Evolutionary conservation across 2,888 invertebrate genomes (phyloP).

Genomic region (Cerastis leucographa): DNA sequence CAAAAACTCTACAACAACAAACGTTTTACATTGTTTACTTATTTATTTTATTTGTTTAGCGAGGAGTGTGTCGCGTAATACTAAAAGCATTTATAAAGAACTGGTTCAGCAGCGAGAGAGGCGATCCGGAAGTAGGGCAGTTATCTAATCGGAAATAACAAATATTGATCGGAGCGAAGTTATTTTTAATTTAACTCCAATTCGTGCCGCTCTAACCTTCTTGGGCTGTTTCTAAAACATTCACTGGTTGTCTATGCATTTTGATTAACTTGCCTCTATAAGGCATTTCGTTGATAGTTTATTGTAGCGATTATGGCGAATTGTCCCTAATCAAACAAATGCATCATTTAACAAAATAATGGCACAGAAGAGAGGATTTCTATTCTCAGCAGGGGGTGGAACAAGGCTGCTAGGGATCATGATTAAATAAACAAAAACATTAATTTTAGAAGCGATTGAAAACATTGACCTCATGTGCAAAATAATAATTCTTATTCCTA

Average conservation of each 20-base stretch:
- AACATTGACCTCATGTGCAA: not conserved
- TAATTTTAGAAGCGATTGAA: not conserved
- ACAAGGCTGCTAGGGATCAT: not conserved
- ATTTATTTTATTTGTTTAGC: slow-evolving; percentile 41
- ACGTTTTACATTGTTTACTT: slow-evolving; percentile 26
- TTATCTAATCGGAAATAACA: slow-evolving; percentile 72
- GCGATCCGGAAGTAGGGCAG: slow-evolving; percentile 71
- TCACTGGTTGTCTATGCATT: slow-evolving; percentile 12
- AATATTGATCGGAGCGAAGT: slow-evolving; percentile 62
- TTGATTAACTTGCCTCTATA: not conserved
- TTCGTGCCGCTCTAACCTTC: slow-evolving; percentile 14
- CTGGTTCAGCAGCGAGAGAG: slow-evolving; percentile 66
- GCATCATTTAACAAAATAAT: not conserved
- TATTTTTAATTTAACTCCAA: slow-evolving; percentile 47
- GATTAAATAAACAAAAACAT: not conserved
- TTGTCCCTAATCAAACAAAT: not conserved
- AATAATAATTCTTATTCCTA: too few relatives aligned
- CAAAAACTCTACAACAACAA: slow-evolving; percentile 5
- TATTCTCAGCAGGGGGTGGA: not conserved
- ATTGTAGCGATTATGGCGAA: not conserved
- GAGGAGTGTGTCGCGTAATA: slow-evolving; percentile 49
- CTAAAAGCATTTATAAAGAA: slow-evolving; percentile 46
- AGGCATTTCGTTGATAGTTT: not conserved
- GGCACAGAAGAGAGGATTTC: not conserved
- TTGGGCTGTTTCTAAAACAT: slow-evolving; percentile 25